These are phyloP conservation scores for Varecia variegata DNA, from an alignment of 2,797 vertebrate genomes.

Conservation along the genomic window DNA sequence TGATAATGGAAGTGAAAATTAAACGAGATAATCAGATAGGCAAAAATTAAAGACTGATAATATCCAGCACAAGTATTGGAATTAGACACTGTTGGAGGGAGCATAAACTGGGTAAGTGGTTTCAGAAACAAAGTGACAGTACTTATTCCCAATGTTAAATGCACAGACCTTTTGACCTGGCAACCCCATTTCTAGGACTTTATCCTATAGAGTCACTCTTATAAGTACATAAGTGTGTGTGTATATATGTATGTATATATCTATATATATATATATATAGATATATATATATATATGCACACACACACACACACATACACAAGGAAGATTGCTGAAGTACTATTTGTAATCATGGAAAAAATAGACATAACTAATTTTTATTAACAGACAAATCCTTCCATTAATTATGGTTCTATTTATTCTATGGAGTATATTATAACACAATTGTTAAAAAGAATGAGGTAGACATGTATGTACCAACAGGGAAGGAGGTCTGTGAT, in stretches of 20 bases:
- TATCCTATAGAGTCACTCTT: not conserved
- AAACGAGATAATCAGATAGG: not conserved
- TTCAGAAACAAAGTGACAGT: not conserved
- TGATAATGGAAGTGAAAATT: constrained; percentile 39
- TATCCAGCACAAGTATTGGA: not conserved
- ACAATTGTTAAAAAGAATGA: not conserved
- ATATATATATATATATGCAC: no score
- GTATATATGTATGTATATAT: no score
- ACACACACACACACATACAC: not conserved
- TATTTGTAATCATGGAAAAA: not conserved
- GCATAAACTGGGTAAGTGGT: not conserved
- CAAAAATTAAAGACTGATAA: constrained; percentile 43
- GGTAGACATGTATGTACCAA: not conserved
- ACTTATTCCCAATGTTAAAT: not conserved
- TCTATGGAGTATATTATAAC: not conserved
- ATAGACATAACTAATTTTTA: not conserved
- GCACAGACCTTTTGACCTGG: not conserved
- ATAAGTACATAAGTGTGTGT: not conserved
- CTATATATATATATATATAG: no score
- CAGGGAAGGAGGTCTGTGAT: not conserved
- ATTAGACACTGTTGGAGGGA: not conserved
- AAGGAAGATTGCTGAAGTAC: not conserved
- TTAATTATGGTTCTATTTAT: not conserved
- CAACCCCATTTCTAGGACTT: not conserved
- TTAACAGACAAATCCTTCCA: not conserved